Base-by-base conservation (phyloP, 2,797 vertebrate genomes). In the Otus scops region DNA sequence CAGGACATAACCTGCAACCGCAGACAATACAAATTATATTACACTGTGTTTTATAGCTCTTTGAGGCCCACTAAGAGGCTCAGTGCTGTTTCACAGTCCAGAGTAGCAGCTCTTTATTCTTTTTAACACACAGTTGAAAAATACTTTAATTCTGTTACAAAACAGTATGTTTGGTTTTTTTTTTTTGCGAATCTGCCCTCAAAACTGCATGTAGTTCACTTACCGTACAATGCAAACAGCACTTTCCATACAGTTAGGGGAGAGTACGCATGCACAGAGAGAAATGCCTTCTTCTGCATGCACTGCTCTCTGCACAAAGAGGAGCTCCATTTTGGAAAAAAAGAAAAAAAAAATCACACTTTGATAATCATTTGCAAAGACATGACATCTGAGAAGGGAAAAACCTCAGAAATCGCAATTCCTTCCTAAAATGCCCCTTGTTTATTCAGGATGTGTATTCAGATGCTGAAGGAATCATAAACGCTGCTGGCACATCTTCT, bases 11-110 rank as follows among this genome's bases (percentile, higher is more conserved):
- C 97, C 97, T 97, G 94, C 94, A 97, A 94, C 97, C 95, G 95
- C 96, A 98, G 97, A 97, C 97, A 97, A 96, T 97, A 96, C 97
- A 97, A 97, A 97, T 97, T 96, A 95, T 96, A 96, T 91, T 91
- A 88, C 95, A 68, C 76, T 27, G 80, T 95, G 79, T 88, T 97
- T 97, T 92, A 96, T 79, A 77, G 94, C 88, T 90, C 17, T 94
- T 92, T 75, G 93, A 96, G 95, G 95, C 94, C 69, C 59, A 80
- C 48, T 78, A 91, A 92, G 88, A 89, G 68, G 69, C 80, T 95
- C 87, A 59, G 69, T 56, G 68, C 76, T 43, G 61, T 84, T 89
- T 91, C 79, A 61, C 38, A 88, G 89, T 88, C 60, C 75, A 79
- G 68, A 85, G 74, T 24, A 61, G 34, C 79, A 85, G 71, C 43